Percentiles rank a stretch among this genome's conserved stretches.
Evolutionary conservation across 2,888 invertebrate genomes (phyloP).

Genomic region (Carterocephalus palaemon): DNA sequence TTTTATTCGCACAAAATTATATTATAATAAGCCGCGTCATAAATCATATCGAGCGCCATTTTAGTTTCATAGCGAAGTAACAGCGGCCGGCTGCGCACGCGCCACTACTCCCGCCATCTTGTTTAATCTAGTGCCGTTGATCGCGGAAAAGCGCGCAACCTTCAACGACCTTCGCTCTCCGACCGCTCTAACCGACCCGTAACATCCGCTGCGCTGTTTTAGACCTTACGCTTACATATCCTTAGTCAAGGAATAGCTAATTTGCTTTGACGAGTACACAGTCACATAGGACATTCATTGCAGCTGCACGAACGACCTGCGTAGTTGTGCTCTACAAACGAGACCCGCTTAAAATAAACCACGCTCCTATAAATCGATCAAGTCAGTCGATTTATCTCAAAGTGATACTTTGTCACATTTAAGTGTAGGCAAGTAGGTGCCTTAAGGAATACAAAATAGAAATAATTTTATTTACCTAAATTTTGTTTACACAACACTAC

Average conservation of each 20-base stretch:
- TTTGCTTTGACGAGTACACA: background rate
- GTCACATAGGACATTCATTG: slow-evolving; percentile 25
- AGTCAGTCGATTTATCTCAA: slow-evolving; percentile 52
- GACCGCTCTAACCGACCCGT: slow-evolving; percentile 55
- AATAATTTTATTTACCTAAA: slow-evolving; percentile 13
- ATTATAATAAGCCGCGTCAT: slow-evolving; percentile 52
- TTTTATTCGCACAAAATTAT: slow-evolving; percentile 23
- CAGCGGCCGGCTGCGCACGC: slow-evolving; percentile 68
- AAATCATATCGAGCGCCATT: slow-evolving; percentile 49
- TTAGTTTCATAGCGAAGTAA: slow-evolving; percentile 55
- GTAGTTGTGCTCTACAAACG: slow-evolving; percentile 56
- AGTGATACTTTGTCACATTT: slow-evolving; percentile 65
- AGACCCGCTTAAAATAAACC: slow-evolving; percentile 62
- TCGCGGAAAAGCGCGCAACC: slow-evolving; percentile 79
- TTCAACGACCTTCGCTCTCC: slow-evolving; percentile 79
- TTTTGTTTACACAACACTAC: background rate
- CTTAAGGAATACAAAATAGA: slow-evolving; percentile 23
- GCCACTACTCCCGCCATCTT: slow-evolving; percentile 75
- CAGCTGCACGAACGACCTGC: slow-evolving; percentile 43
- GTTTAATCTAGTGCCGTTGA: slow-evolving; percentile 77
- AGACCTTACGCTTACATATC: slow-evolving; percentile 24
- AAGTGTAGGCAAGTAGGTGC: slow-evolving; percentile 22
- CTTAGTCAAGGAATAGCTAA: background rate
- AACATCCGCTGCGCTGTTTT: slow-evolving; percentile 34
- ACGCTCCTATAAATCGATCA: slow-evolving; percentile 61